These are phyloP conservation scores for Cyprinus carpio DNA, from an alignment of 2,113 vertebrate species.

Conservation along the genomic window DNA sequence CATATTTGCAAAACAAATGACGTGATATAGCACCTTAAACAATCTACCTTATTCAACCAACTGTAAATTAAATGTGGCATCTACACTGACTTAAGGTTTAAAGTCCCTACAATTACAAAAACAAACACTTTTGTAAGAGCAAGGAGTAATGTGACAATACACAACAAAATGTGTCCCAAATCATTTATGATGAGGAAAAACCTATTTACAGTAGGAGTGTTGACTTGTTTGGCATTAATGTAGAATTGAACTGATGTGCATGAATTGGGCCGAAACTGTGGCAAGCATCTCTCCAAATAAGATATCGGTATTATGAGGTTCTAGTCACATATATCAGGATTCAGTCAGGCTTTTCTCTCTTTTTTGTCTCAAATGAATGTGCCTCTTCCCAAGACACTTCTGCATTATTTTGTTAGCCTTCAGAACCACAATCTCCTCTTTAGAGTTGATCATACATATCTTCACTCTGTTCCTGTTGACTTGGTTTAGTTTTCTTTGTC, in stretches of 20 bases:
- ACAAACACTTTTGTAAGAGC: background rate
- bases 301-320: background rate
- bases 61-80: background rate
- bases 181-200: background rate
- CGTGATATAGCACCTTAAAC: background rate
- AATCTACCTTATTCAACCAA: background rate
- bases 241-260: background rate
- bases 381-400: conserved; percentile 52
- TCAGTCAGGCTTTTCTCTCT: background rate
- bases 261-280: background rate
- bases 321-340: background rate
- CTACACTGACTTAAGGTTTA: background rate
- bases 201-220: background rate
- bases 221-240: background rate
- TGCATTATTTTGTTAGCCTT: conserved; percentile 30
- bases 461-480: conserved; percentile 1
- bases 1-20: background rate
- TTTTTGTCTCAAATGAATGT: conserved; percentile 29
- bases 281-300: background rate
- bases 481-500: conserved; percentile 38
- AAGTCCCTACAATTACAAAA: background rate
- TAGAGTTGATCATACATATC: background rate
- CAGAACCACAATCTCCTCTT: background rate
- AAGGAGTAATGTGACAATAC: background rate
- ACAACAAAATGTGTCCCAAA: background rate